phyloP scores from a whole-genome alignment of 2,797 vertebrate genomes.

The Percopsis omiscomaycus region DNA sequence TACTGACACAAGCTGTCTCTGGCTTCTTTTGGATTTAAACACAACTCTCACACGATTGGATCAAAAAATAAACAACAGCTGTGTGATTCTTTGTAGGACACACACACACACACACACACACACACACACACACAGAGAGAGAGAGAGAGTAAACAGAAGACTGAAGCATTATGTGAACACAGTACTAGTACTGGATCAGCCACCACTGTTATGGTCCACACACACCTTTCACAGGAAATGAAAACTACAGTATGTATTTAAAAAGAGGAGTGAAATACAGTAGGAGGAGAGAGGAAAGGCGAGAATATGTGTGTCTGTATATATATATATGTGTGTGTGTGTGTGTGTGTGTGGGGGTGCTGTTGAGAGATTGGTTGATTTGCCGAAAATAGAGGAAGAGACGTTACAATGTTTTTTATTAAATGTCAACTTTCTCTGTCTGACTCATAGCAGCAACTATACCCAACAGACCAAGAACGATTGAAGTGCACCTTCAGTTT shows the following conservation, averaged over 20 bases:
- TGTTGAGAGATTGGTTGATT: not conserved
- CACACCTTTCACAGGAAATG: too few relatives aligned
- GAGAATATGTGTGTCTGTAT: too few relatives aligned
- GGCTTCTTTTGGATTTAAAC: not conserved
- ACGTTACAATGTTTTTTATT: slow-evolving; percentile 12
- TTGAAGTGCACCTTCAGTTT: too few relatives aligned
- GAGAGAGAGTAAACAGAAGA: not conserved
- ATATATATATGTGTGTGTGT: too few relatives aligned
- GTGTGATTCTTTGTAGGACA: not conserved
- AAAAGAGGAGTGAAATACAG: not conserved
- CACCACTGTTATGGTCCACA: too few relatives aligned
- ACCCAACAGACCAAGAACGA: not conserved
- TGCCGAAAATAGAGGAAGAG: slow-evolving; percentile 1
- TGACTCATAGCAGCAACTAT: not conserved
- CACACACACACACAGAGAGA: not conserved
- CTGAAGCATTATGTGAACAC: not conserved
- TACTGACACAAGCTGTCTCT: not conserved
- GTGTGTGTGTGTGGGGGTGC: not conserved
- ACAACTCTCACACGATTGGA: not conserved
- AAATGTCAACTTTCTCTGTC: slow-evolving; percentile 5
- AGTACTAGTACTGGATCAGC: not conserved
- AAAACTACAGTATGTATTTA: too few relatives aligned
- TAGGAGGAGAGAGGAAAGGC: not conserved
- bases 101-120: slow-evolving; percentile 1
- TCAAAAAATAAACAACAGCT: not conserved